phyloP scores from a whole-genome alignment of 2,888 invertebrate genomes.

The Caenorhabditis sp. region DNA sequence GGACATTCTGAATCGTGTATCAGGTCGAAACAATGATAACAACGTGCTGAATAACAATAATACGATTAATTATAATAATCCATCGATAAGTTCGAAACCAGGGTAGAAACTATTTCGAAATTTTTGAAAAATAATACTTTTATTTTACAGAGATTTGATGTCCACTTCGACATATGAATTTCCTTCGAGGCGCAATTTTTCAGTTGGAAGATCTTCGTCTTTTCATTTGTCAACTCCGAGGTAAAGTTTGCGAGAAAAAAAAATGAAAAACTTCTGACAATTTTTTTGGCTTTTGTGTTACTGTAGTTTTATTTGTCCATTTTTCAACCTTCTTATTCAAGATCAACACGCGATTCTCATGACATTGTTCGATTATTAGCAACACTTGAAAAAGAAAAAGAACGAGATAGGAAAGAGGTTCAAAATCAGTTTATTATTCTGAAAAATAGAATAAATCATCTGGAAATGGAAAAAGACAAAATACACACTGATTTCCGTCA shows the following conservation, averaged over 20 bases:
- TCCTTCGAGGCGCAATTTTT: conserved; percentile 16
- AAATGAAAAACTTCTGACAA: no score
- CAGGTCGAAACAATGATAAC: conserved; percentile 18
- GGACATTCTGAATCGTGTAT: conserved; percentile 38
- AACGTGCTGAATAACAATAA: conserved; percentile 1
- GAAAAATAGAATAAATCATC: conserved; percentile 35
- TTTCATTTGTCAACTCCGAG: conserved; percentile 35
- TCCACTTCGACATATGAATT: conserved; percentile 5
- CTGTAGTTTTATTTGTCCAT: background rate
- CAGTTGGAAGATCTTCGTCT: conserved; percentile 25
- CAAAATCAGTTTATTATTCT: conserved; percentile 49
- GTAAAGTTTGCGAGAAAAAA: conserved; percentile 10
- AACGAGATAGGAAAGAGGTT: conserved; percentile 47
- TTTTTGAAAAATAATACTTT: background rate
- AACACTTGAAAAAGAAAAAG: conserved; percentile 48
- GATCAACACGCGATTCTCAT: conserved; percentile 42
- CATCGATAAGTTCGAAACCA: background rate
- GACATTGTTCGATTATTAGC: conserved; percentile 47
- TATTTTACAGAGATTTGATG: conserved; percentile 24
- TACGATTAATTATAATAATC: conserved; percentile 4
- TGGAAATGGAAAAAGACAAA: conserved; percentile 33
- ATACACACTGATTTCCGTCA: conserved; percentile 12
- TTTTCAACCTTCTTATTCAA: conserved; percentile 7
- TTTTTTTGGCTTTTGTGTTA: no score
- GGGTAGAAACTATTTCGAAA: background rate